phyloP scores from a whole-genome alignment of 2,797 vertebrate genomes.

The Threskiornis aethiopicus region DNA sequence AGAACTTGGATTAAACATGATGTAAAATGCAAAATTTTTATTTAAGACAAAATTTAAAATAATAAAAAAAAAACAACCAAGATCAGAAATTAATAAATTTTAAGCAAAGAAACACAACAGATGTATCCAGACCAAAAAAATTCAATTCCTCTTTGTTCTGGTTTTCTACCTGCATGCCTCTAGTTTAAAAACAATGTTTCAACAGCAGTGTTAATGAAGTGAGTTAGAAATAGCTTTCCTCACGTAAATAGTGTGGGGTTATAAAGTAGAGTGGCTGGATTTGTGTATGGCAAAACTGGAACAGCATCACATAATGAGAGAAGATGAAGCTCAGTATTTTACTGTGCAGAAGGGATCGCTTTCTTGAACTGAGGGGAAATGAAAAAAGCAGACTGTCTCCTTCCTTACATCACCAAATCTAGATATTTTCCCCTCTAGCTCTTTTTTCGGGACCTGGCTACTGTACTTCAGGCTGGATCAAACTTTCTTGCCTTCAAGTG shows the following conservation, averaged over 20 bases:
- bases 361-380: neutral
- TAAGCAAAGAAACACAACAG: neutral
- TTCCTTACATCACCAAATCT: neutral
- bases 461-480: neutral
- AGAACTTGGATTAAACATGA: neutral
- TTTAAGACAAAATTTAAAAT: neutral
- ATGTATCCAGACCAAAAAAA: neutral
- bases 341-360: neutral
- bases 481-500: neutral
- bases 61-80: neutral
- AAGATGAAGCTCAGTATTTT: neutral
- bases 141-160: accelerated
- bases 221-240: neutral
- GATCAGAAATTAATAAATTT: neutral
- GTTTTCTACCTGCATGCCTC: neutral
- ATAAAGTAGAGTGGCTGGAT: neutral
- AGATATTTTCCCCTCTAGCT: neutral
- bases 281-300: neutral
- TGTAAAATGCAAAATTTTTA: neutral
- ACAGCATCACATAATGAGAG: neutral
- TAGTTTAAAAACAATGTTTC: neutral
- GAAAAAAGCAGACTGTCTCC: neutral
- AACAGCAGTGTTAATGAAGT: neutral
- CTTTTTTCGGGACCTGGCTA: neutral
- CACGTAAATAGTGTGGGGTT: neutral